Percentiles rank a stretch among this genome's conserved stretches.
phyloP scores from a whole-genome alignment of 1,140 invertebrate genomes.

The Aphelinus atriplicis region DNA sequence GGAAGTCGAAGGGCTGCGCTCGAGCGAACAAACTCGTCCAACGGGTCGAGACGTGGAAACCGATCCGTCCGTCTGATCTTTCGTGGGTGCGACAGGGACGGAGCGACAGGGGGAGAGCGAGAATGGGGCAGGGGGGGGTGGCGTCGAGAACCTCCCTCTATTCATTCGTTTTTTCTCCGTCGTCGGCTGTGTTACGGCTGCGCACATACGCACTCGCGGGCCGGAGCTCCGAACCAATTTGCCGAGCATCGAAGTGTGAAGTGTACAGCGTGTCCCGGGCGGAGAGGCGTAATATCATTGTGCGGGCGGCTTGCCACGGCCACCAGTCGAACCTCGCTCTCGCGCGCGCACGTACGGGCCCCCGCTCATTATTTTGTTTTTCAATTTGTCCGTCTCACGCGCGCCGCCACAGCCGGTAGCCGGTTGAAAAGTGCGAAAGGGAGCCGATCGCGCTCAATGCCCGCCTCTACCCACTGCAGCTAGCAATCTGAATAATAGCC shows the following conservation, averaged over 20 bases:
- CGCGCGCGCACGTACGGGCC: background rate
- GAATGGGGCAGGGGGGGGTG: too few relatives aligned
- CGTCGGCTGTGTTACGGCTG: background rate
- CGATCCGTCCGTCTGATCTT: conserved; percentile 31
- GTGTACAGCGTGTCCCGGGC: conserved; percentile 20
- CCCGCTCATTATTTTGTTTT: conserved; percentile 6
- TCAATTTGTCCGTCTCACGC: conserved; percentile 13
- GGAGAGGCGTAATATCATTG: conserved; percentile 10
- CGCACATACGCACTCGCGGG: background rate
- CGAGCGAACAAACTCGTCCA: conserved; percentile 36
- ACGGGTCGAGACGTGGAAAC: conserved; percentile 37
- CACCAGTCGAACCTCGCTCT: too few relatives aligned
- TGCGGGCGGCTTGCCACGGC: background rate
- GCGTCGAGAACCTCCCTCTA: background rate
- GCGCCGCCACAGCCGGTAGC: conserved; percentile 33
- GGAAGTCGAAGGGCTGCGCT: conserved; percentile 19
- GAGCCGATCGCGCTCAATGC: too few relatives aligned
- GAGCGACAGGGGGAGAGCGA: too few relatives aligned
- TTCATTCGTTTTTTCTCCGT: background rate
- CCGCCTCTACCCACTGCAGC: too few relatives aligned
- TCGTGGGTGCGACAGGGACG: background rate
- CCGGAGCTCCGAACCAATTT: conserved; percentile 14
- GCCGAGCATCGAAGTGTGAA: conserved; percentile 34
- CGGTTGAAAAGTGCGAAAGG: too few relatives aligned
- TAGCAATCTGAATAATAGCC: conserved; percentile 52